These are phyloP conservation scores for Alosa alosa DNA, from an alignment of 2,113 vertebrate genomes.

Conservation along the genomic window DNA sequence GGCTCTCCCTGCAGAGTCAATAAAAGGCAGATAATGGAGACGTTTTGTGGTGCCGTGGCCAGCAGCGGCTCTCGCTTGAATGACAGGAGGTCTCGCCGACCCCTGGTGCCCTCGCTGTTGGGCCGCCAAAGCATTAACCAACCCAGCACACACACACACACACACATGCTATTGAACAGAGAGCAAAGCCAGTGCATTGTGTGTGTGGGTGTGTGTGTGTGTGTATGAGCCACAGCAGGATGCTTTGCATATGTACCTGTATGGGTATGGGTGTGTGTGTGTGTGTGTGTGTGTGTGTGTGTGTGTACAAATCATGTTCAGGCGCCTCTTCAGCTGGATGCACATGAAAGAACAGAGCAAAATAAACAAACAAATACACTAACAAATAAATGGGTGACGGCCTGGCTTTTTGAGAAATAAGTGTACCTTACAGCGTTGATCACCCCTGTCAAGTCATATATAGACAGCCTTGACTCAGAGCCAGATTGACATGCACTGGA, in stretches of 20 bases:
- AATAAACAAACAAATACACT: constrained; percentile 33
- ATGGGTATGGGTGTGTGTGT: neutral
- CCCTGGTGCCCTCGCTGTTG: constrained; percentile 15
- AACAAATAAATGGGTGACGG: constrained; percentile 34
- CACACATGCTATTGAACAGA: neutral
- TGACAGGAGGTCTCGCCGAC: constrained; percentile 11
- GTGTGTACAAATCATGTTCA: neutral
- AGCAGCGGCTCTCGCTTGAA: neutral
- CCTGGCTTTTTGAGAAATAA: constrained; percentile 46
- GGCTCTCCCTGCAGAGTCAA: constrained; percentile 54
- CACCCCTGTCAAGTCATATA: constrained; percentile 57
- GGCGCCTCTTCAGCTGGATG: constrained; percentile 30
- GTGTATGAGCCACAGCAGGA: no score
- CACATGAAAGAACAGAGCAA: constrained; percentile 51
- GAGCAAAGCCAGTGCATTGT: neutral
- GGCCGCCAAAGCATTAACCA: constrained; percentile 32
- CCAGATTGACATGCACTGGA: constrained; percentile 56
- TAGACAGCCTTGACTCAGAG: constrained; percentile 49
- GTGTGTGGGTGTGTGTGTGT: neutral
- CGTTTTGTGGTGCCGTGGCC: constrained; percentile 51
- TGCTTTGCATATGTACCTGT: neutral
- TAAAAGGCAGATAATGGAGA: constrained; percentile 67
- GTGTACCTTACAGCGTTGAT: constrained; percentile 54
- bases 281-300: neutral
- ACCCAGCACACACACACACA: neutral